A percentile compares a stretch with the other conserved stretches of the same genome.
These are phyloP conservation scores for Tetranychus urticae DNA, from an alignment of 1,140 invertebrate species.

Conservation along the genomic window DNA sequence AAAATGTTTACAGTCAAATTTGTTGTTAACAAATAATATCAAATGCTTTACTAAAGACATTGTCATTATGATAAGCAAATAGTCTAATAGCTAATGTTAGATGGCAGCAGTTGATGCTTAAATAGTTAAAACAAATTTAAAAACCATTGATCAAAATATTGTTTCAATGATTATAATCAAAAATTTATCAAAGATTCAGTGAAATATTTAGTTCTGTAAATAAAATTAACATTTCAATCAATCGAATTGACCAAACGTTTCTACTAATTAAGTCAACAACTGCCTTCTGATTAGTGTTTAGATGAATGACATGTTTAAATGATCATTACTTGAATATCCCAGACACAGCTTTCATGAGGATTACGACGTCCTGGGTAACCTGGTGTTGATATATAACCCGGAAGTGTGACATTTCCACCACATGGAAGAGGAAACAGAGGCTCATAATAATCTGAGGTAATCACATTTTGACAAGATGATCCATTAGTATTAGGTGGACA, in stretches of 20 bases:
- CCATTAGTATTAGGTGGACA: slow-evolving; percentile 13
- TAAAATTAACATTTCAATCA: not conserved
- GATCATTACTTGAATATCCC: slow-evolving; percentile 6
- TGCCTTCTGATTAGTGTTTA: not conserved
- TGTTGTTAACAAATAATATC: too few species aligned
- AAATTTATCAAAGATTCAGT: not conserved
- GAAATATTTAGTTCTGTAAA: not conserved
- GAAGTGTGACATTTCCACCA: slow-evolving; percentile 11
- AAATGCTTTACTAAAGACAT: too few species aligned
- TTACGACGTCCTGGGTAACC: slow-evolving; percentile 5
- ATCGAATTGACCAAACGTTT: not conserved
- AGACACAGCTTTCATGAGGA: slow-evolving; percentile 6
- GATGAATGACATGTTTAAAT: not conserved
- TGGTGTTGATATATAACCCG: slow-evolving; percentile 8
- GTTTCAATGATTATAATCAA: not conserved
- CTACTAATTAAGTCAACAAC: not conserved
- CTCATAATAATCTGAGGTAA: slow-evolving; percentile 6
- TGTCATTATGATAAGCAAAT: too few species aligned
- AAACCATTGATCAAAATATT: not conserved
- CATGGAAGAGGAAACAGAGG: slow-evolving; percentile 3
- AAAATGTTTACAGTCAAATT: too few species aligned
- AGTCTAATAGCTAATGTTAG: too few species aligned
- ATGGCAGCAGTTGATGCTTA: too few species aligned
- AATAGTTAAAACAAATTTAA: not conserved
- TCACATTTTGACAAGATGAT: slow-evolving; percentile 7